Evolutionary conservation across 2,113 vertebrate species (phyloP).

Genomic region (Sapayoa aenigma): DNA sequence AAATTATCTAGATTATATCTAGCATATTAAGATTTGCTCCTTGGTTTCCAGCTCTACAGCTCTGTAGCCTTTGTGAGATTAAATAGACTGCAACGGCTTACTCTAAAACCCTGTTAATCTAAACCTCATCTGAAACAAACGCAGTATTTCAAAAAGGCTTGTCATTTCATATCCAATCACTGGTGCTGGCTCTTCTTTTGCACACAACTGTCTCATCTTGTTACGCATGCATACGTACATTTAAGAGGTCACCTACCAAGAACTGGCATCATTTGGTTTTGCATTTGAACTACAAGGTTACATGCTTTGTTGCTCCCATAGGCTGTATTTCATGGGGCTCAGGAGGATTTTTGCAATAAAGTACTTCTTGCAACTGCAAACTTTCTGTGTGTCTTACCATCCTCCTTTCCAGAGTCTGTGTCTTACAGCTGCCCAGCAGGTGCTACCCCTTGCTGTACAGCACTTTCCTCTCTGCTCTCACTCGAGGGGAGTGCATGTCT

Average conservation of each 20-base stretch:
- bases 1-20: neutral
- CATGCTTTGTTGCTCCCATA: neutral
- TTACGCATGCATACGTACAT: neutral
- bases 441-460: neutral
- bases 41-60: neutral
- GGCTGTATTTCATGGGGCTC: neutral
- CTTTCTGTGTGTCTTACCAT: neutral
- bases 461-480: neutral
- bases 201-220: conserved; percentile 33
- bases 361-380: neutral
- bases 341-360: neutral
- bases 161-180: conserved; percentile 18
- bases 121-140: conserved; percentile 5
- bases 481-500: rapidly evolving
- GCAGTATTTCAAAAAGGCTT: neutral
- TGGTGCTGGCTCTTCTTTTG: neutral
- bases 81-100: neutral
- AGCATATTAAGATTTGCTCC: neutral
- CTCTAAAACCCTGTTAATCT: neutral
- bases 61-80: neutral
- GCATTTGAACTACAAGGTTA: neutral
- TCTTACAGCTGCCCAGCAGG: neutral
- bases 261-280: neutral
- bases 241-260: conserved; percentile 1
- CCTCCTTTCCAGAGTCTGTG: neutral